Evolutionary conservation across 2,113 vertebrate species (phyloP).

Genomic region (Salvator merianae): DNA sequence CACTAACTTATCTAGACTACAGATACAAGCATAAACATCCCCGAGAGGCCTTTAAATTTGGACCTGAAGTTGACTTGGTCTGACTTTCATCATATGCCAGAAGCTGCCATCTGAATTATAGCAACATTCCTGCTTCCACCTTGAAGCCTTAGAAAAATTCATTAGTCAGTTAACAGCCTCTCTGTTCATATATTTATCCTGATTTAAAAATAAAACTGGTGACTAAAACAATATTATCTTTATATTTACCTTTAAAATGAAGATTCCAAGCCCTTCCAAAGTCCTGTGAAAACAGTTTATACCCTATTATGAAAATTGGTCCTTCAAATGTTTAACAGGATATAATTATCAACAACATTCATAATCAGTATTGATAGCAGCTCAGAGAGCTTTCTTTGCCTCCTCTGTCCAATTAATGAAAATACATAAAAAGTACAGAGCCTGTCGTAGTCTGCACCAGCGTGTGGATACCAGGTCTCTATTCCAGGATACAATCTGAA

Average conservation of each 20-base stretch:
- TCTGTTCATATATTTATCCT: not conserved
- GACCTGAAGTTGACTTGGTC: slow-evolving; percentile 63
- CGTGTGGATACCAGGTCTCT: too few relatives aligned
- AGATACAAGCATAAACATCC: slow-evolving; percentile 58
- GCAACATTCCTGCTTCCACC: slow-evolving; percentile 43
- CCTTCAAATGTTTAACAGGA: slow-evolving; percentile 48
- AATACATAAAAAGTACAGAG: slow-evolving; percentile 51
- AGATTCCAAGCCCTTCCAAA: too few relatives aligned
- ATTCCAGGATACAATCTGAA: too few relatives aligned
- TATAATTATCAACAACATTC: slow-evolving; percentile 60
- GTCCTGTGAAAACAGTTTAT: slow-evolving; percentile 22
- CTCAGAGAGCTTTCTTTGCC: slow-evolving; percentile 40
- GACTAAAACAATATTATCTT: not conserved
- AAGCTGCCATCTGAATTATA: slow-evolving; percentile 52
- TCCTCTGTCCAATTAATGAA: slow-evolving; percentile 56
- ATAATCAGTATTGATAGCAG: slow-evolving; percentile 50
- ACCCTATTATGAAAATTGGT: slow-evolving; percentile 28
- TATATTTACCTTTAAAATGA: slow-evolving; percentile 54
- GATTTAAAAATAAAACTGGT: slow-evolving; percentile 43
- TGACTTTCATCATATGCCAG: slow-evolving; percentile 56
- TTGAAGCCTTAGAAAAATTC: slow-evolving; percentile 52
- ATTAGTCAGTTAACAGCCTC: slow-evolving; percentile 34
- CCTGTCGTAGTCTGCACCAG: too few relatives aligned
- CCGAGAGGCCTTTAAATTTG: slow-evolving; percentile 61
- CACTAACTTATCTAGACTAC: slow-evolving; percentile 55